A percentile compares a stretch with the other conserved stretches of the same genome.
Evolutionary conservation across 1,140 invertebrate species (phyloP).

Genomic region (Ceratina australensis): DNA sequence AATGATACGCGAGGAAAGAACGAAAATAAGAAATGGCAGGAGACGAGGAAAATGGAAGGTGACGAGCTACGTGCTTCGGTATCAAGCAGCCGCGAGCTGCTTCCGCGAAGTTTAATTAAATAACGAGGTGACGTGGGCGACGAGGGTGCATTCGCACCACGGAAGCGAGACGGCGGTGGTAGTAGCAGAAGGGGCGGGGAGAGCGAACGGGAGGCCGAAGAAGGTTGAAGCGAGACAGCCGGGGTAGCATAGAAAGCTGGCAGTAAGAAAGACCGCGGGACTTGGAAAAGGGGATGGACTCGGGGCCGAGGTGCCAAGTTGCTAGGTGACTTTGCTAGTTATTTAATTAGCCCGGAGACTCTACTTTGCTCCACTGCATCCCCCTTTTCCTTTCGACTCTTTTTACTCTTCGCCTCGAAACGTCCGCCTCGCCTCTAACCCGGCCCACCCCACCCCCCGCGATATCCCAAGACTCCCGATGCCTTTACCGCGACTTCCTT

Average conservation of each 20-base stretch:
- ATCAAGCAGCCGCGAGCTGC: constrained; percentile 62
- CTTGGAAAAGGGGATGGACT: constrained; percentile 60
- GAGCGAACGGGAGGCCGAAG: background rate
- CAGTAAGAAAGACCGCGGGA: constrained; percentile 63
- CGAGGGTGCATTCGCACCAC: constrained; percentile 26
- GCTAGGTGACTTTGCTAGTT: constrained; percentile 72
- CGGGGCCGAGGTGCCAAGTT: constrained; percentile 67
- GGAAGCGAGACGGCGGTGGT: background rate
- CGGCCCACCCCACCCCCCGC: background rate
- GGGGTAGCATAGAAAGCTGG: constrained; percentile 49
- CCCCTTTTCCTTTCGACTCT: constrained; percentile 35
- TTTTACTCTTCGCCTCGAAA: constrained; percentile 27
- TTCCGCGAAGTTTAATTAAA: constrained; percentile 70
- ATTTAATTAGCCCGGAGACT: constrained; percentile 71
- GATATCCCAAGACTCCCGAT: constrained; percentile 17
- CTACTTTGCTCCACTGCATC: constrained; percentile 57
- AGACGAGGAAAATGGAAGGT: constrained; percentile 57
- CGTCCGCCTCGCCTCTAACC: background rate
- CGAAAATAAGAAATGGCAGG: constrained; percentile 37
- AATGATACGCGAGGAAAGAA: constrained; percentile 37
- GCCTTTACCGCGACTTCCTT: constrained; percentile 44
- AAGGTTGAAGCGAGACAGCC: background rate
- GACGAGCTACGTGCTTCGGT: constrained; percentile 67
- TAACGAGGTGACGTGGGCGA: constrained; percentile 62
- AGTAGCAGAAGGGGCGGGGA: background rate